Base-by-base conservation (phyloP, 2,113 vertebrate species). In the Anguilla japonica region DNA sequence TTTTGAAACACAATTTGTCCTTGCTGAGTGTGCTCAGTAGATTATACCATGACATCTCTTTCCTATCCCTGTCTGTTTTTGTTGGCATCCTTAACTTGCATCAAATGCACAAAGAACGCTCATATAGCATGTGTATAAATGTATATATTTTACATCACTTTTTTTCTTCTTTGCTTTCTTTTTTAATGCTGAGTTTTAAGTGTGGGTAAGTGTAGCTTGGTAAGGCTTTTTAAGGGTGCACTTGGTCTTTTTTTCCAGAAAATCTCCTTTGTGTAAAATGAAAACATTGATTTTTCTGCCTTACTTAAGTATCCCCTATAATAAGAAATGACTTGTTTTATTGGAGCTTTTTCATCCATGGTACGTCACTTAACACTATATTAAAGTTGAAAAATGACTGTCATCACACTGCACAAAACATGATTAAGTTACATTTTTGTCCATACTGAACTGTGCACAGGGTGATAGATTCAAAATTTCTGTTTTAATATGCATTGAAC, bases 71-170 rank as follows among this genome's bases (percentile, higher is more conserved):
- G 20, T 53, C 40, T 79, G 43, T 85, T 83, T 71, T 50, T 46
- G 39, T 60, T 87, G 87, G 88, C 88, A 83, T 85, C 88, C 56
- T 87, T 89, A 85, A 91, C 56, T 86, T 80, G 87, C 79, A 34
- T 85, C 86, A 87, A 89, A 79, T 85, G 83, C 90, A 87, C 87
- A 88, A 83, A 79, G 88, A 85, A 91, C 83, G 88, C 86, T 84
- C 91, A 88, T 83, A 91, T 90, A 75, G 92, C 92, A 92, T 93
- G 92, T 95, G 94, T 95, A 94, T 93, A 95, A 95, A 95, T 95
- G 94, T 95, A 95, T 91, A 94, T 94, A 95, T 92, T 94, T 92
- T 85, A 92, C 91, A 91, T 93, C 88, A 84, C 56, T 90, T 86
- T 86, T 93, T 90, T 91, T 91, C 43, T 41, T 43, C 79, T 46